phyloP scores from a whole-genome alignment of 2,888 invertebrate genomes.

The Papilio protenor region DNA sequence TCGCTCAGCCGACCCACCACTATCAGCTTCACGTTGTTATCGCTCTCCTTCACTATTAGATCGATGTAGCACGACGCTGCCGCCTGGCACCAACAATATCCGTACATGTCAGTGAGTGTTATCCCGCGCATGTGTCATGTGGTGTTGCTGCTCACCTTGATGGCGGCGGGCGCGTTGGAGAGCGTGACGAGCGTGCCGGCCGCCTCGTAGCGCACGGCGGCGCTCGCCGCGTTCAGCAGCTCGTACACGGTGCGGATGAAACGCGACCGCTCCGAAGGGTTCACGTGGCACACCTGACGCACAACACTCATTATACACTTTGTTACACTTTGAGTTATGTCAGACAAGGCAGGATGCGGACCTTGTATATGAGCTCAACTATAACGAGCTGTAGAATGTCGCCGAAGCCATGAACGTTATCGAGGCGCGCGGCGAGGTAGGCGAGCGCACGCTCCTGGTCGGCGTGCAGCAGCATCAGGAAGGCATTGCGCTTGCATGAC shows the following conservation, averaged over 20 bases:
- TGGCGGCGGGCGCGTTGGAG: conserved; percentile 98
- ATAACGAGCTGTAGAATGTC: conserved; percentile 99
- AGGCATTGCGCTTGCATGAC: conserved; percentile 99
- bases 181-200: conserved; percentile 99
- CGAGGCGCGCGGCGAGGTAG: conserved; percentile 96
- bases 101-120: neutral
- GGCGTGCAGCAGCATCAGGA: conserved; percentile 98
- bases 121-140: no score
- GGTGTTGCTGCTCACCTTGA: conserved; percentile 85
- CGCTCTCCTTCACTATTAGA: conserved; percentile 99
- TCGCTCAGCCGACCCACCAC: conserved; percentile 97
- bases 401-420: conserved; percentile 97
- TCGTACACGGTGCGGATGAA: conserved; percentile 99
- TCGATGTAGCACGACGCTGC: conserved; percentile 99
- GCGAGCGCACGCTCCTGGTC: conserved; percentile 97
- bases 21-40: conserved; percentile 99
- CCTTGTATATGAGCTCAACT: conserved; percentile 99
- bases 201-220: conserved; percentile 99
- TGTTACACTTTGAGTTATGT: neutral
- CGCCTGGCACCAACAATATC: conserved; percentile 79
- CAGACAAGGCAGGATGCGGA: conserved; percentile 55
- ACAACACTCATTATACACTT: neutral
- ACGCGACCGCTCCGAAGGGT: conserved; percentile 96
- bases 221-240: conserved; percentile 96
- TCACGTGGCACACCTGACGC: conserved; percentile 95